Evolutionary conservation across 2,888 invertebrate genomes (phyloP).

Genomic region (Panopea generosa): DNA sequence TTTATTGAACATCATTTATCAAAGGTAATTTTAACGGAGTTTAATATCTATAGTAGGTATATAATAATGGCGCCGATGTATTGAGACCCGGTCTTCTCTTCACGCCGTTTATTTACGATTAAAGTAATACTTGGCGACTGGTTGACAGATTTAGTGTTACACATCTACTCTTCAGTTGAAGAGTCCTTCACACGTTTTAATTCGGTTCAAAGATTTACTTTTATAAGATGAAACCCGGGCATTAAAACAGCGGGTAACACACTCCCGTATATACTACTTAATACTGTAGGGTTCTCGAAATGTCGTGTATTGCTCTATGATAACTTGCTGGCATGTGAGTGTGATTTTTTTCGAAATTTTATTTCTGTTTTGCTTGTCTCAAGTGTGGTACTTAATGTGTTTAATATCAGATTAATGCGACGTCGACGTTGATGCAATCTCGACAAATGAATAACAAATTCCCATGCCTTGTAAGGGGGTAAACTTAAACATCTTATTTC

Average conservation of each 20-base stretch:
- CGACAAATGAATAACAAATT: too few relatives aligned
- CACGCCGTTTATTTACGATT: conserved; percentile 9
- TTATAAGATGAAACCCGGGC: conserved; percentile 4
- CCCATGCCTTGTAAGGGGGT: too few relatives aligned
- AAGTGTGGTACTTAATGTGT: conserved; percentile 30
- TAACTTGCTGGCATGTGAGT: not conserved
- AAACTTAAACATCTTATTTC: too few relatives aligned
- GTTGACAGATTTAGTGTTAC: not conserved
- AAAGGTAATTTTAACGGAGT: too few relatives aligned
- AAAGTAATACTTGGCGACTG: not conserved
- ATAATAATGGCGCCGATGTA: too few relatives aligned
- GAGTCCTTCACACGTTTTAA: conserved; percentile 25
- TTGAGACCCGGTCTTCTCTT: not conserved
- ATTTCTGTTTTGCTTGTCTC: conserved; percentile 19
- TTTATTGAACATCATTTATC: too few relatives aligned
- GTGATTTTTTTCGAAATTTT: too few relatives aligned
- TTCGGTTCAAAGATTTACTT: conserved; percentile 7
- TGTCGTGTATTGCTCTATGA: conserved; percentile 2
- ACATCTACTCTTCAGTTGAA: conserved; percentile 9
- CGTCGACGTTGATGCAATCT: too few relatives aligned
- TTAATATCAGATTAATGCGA: conserved; percentile 1
- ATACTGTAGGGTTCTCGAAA: too few relatives aligned
- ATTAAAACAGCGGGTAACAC: not conserved
- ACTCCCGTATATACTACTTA: too few relatives aligned
- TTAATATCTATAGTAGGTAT: too few relatives aligned